phyloP scores from a whole-genome alignment of 2,888 invertebrate species.

The Tromatobia lineatoria region DNA sequence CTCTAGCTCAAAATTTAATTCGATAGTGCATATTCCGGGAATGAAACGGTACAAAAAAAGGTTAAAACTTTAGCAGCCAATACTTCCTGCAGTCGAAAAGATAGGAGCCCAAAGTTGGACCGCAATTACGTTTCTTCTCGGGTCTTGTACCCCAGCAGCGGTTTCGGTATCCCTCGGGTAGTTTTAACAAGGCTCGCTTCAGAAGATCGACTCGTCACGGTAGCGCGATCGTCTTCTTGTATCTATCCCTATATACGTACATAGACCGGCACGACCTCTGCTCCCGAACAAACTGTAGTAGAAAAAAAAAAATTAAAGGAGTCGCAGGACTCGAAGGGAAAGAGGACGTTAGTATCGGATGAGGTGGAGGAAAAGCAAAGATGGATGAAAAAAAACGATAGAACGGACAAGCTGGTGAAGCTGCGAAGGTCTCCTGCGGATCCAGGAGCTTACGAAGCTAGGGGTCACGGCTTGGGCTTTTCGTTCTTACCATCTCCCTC shows the following conservation, averaged over 20 bases:
- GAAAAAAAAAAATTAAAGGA: slow-evolving; percentile 24
- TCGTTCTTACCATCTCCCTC: slow-evolving; percentile 45
- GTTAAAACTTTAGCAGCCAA: background rate
- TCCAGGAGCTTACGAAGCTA: slow-evolving; percentile 36
- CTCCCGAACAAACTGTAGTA: slow-evolving; percentile 13
- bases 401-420: slow-evolving; percentile 39
- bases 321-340: background rate
- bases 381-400: slow-evolving; percentile 39
- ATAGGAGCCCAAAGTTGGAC: background rate
- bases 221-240: slow-evolving; percentile 7
- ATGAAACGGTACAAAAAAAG: background rate
- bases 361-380: slow-evolving; percentile 10
- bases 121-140: slow-evolving; percentile 27
- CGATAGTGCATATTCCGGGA: background rate
- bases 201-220: background rate
- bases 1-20: background rate
- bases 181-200: background rate
- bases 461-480: slow-evolving; percentile 46
- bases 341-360: background rate
- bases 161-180: background rate
- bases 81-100: background rate
- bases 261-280: slow-evolving; percentile 24
- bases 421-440: slow-evolving; percentile 29
- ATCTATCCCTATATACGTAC: background rate
- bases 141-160: background rate